Conservation (phyloP, 2,797 vertebrate species). For the Steatocranus sp. region DNA sequence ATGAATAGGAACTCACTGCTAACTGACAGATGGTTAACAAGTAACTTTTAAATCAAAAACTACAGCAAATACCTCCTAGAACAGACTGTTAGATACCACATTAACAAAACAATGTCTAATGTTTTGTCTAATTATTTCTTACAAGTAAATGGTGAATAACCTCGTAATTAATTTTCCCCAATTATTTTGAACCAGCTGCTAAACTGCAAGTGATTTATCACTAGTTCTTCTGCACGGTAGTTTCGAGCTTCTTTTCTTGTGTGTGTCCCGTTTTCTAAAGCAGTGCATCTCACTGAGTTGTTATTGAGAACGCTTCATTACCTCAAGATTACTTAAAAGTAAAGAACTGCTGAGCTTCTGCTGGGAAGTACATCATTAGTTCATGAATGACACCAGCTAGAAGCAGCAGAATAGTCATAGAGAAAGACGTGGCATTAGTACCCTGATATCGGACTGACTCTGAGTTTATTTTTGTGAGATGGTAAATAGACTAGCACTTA, state of each 20-base stretch:
- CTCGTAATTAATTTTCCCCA: background rate
- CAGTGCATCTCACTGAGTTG: background rate
- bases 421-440: background rate
- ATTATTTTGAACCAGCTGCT: slow-evolving; percentile 16
- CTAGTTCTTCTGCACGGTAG: background rate
- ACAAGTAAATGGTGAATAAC: background rate
- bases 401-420: background rate
- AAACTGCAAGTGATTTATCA: background rate
- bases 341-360: background rate
- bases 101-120: slow-evolving; percentile 1
- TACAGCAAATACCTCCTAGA: background rate
- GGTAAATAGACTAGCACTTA: background rate
- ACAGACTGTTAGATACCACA: background rate
- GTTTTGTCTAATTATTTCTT: background rate
- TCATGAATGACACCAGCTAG: background rate
- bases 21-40: background rate
- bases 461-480: background rate
- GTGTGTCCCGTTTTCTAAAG: background rate
- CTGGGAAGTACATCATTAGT: background rate
- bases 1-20: background rate
- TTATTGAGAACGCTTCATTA: background rate
- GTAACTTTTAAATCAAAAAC: background rate
- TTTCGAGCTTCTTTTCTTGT: background rate
- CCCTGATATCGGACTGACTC: background rate
- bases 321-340: background rate